Percentiles rank a stretch among this genome's conserved stretches.
These are phyloP conservation scores for Amphiprion clarkii DNA, from an alignment of 2,797 vertebrate species.

Conservation along the genomic window DNA sequence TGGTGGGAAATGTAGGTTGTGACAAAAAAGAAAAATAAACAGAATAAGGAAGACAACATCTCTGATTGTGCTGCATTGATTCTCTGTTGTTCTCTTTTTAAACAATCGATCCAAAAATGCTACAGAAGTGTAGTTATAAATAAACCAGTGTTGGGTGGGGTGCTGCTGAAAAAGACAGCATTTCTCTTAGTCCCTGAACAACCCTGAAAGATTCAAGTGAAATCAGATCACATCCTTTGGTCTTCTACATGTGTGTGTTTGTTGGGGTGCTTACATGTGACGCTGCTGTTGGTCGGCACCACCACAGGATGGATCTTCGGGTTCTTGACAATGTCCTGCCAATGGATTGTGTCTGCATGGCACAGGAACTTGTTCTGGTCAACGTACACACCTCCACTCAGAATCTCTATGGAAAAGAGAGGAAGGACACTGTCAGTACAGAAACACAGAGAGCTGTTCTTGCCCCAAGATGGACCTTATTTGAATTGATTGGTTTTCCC, in stretches of 20 bases:
- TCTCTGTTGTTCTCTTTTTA: background rate
- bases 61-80: too few relatives aligned
- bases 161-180: too few relatives aligned
- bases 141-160: too few relatives aligned
- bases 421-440: constrained; percentile 13
- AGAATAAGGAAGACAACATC: background rate
- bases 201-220: too few relatives aligned
- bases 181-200: too few relatives aligned
- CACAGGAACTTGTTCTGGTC: constrained; percentile 98
- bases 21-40: background rate
- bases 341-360: constrained; percentile 97
- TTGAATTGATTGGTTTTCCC: background rate
- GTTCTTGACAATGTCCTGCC: constrained; percentile 97
- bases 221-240: background rate
- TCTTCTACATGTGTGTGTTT: background rate
- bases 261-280: constrained; percentile 83
- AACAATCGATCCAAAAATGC: background rate
- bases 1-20: background rate
- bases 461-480: background rate
- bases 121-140: background rate
- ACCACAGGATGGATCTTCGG: constrained; percentile 90
- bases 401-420: constrained; percentile 89
- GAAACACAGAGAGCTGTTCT: constrained; percentile 5
- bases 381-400: constrained; percentile 96
- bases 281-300: constrained; percentile 93